Conservation (phyloP, 2,797 vertebrate species). For the Potorous gilbertii region DNA sequence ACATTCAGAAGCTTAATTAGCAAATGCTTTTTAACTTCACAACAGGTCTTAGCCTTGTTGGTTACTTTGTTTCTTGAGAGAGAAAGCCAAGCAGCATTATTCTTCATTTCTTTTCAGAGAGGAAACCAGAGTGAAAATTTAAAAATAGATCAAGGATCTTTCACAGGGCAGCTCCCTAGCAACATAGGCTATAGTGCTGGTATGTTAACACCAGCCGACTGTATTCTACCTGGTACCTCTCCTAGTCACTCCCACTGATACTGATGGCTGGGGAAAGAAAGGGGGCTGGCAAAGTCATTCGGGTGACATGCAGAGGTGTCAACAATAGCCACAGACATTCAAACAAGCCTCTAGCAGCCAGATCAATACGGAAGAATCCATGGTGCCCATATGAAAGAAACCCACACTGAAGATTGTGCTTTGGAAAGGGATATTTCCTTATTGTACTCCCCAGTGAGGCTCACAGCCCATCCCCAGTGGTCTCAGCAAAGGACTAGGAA, state of each 20-base stretch:
- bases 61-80: conserved; percentile 76
- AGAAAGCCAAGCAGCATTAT: conserved; percentile 72
- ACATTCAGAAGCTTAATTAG: conserved; percentile 79
- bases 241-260: not conserved
- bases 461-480: conserved; percentile 20
- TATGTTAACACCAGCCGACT: conserved; percentile 12
- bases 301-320: not conserved
- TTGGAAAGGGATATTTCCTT: conserved; percentile 58
- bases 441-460: conserved; percentile 39
- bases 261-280: not conserved
- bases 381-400: conserved; percentile 15
- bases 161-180: conserved; percentile 60
- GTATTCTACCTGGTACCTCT: conserved; percentile 32
- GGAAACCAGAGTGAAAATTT: conserved; percentile 74
- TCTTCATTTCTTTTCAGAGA: conserved; percentile 75
- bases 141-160: conserved; percentile 80
- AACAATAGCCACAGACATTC: not conserved
- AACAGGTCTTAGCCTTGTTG: conserved; percentile 78
- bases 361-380: conserved; percentile 42
- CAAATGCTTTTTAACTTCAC: conserved; percentile 80
- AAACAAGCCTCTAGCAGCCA: conserved; percentile 21
- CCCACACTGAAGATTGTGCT: not conserved
- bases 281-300: not conserved
- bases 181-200: not conserved
- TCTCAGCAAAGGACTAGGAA: conserved; percentile 51